These are phyloP conservation scores for Lophotriccus pileatus DNA, from an alignment of 2,797 vertebrate species.

Conservation along the genomic window DNA sequence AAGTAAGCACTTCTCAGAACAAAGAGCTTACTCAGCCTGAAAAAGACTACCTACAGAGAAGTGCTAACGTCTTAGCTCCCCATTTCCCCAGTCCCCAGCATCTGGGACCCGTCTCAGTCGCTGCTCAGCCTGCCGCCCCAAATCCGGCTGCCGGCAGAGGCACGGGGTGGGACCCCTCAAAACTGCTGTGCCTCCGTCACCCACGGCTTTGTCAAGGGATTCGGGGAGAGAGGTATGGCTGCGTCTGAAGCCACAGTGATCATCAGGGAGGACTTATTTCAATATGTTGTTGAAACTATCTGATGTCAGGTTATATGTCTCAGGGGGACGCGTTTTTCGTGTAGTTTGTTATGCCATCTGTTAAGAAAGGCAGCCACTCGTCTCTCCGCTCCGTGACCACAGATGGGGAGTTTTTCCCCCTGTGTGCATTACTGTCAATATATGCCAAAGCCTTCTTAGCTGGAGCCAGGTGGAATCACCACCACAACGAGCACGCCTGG, in stretches of 20 bases:
- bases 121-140: neutral
- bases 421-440: slow-evolving; percentile 70
- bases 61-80: neutral
- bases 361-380: slow-evolving; percentile 67
- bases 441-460: slow-evolving; percentile 70
- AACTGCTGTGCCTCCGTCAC: slow-evolving; percentile 56
- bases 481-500: neutral
- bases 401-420: slow-evolving; percentile 73
- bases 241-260: slow-evolving; percentile 34
- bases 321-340: slow-evolving; percentile 37
- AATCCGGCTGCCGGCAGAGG: neutral
- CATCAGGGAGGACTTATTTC: slow-evolving; percentile 73
- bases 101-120: slow-evolving; percentile 6
- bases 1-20: slow-evolving; percentile 39
- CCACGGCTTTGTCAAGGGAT: slow-evolving; percentile 60
- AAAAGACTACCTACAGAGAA: neutral
- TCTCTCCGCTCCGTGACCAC: slow-evolving; percentile 66
- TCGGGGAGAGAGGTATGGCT: neutral
- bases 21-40: slow-evolving; percentile 63
- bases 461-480: slow-evolving; percentile 66
- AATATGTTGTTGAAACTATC: slow-evolving; percentile 74
- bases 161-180: slow-evolving; percentile 54
- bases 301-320: slow-evolving; percentile 71
- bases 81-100: neutral
- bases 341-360: slow-evolving; percentile 75